Evolutionary conservation across 2,113 vertebrate genomes (phyloP), one percentile per base, ranked within the genome.

Genomic region (Saccopteryx bilineata): DNA sequence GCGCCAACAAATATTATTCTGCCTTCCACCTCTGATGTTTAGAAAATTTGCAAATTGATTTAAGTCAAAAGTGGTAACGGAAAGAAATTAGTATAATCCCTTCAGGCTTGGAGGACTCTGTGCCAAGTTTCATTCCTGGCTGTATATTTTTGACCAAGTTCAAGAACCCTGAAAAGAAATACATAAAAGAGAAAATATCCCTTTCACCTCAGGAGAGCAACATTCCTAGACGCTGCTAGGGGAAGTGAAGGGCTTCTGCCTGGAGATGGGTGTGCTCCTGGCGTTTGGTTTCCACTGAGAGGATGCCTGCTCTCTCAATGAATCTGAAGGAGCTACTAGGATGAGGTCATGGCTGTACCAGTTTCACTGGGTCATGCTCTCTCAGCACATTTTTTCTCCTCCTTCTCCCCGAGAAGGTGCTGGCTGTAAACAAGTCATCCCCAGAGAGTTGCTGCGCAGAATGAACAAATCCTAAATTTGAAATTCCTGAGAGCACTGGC

Each of bases 381-480:
- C 95, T 98, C 98, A 97, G 96, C 97, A 96, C 89, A 97, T 97
- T 97, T 92, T 76, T 95, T 65, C 86, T 79, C 8, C 28, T 66
- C 89, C 88, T 88, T 84, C 93, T 97, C 92, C 85, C 96, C 94
- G 90, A 94, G 78, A 97, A 96, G 96, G 96, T 94, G 89, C 97
- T 88, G 91, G 89, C 97, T 88, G 91, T 31, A 90, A 98, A 96
- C 93, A 96, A 48, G 0, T 90, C 97, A 98, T 90, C 81, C 86
- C 52, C 63, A 97, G 78, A 95, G 91, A 95, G 50, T 9, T 71
- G 86, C 90, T 84, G 87, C 2, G 71, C 79, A 91, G 97, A 98
- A 96, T 26, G 85, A 96, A 95, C n/a, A 93, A 60, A 71, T 96
- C 39, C 94, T 83, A 71, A 93, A 91, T 86, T 90, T 72, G 23